Evolutionary conservation across 2,888 invertebrate genomes (phyloP), one percentile per base, ranked within the genome.

Genomic region (Noctua pronuba): DNA sequence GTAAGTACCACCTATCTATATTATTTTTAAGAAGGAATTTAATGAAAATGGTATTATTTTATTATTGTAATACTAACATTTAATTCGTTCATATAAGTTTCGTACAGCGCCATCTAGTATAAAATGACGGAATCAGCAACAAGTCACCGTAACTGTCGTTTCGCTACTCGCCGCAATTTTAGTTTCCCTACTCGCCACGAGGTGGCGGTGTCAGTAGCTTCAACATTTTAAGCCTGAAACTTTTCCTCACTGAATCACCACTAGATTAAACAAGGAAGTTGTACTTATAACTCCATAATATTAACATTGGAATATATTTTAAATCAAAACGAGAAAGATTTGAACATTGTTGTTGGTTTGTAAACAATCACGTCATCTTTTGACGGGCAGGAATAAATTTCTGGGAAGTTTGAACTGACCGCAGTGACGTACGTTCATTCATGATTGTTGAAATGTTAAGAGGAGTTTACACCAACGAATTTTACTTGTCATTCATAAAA

Each of bases 31-130:
- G 2, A 3, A 35, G 10, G 31, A 62, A 35, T 31, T 5, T 7
- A 7, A n/a, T 38, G 1, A 11, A n/a, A 69, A 38, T 16, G 6
- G n/a, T n/a, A 0, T 13, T 24, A 21, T 31, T 60, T 31, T 0
- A 21, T 10, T 21, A 10, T 21, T 24, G 13, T 38, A 2, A 2
- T 0, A 2, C 0, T 35, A 35, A 64, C 24, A 13, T 62, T 0
- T 10, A 41, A 76, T 74, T 73, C 64, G 79, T 77, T 82, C 81
- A 93, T 3, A 7, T 11, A 65, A 76, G 49, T 78, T 74, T 73
- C 65, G 80, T 77, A 82, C 81, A 93, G 90, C 93, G 93, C 93
- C 93, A 93, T 91, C 94, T 94, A 79, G 86, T 46, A 24, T 60
- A 38, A 5, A 41, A 8, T 8, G 1, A 5, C 16, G 0, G 71